Evolutionary conservation across 2,888 invertebrate genomes (phyloP).

Genomic region (Drosophila mulleri): DNA sequence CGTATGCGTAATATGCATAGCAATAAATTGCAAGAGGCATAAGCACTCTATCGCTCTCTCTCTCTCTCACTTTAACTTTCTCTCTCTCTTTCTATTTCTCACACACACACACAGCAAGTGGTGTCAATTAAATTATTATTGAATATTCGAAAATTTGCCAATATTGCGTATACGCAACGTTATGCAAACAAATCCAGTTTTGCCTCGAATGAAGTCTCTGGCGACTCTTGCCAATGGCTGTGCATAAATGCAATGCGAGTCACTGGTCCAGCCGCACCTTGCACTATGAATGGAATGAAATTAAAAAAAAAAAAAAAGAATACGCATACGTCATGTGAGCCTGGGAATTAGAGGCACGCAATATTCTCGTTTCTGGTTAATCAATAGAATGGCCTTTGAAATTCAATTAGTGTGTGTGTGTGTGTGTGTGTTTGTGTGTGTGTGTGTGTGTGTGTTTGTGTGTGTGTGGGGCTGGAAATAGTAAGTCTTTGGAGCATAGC

Average conservation of each 20-base stretch:
- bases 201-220: constrained; percentile 8
- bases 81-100: not conserved
- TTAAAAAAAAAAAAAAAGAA: not conserved
- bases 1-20: constrained; percentile 18
- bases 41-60: not conserved
- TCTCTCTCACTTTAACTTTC: too few relatives aligned
- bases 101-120: constrained; percentile 4
- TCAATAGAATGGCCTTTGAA: constrained; percentile 14
- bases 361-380: constrained; percentile 9
- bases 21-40: too few relatives aligned
- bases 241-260: constrained; percentile 14
- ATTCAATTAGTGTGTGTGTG: constrained; percentile 23
- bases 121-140: constrained; percentile 46
- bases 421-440: not conserved
- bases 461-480: constrained; percentile 14
- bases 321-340: constrained; percentile 27
- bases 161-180: constrained; percentile 44
- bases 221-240: constrained; percentile 25
- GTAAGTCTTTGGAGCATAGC: constrained; percentile 41
- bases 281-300: constrained; percentile 18
- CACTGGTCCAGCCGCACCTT: not conserved
- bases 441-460: not conserved
- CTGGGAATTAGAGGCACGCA: not conserved
- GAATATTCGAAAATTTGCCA: constrained; percentile 7
- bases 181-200: constrained; percentile 9